These are phyloP conservation scores for Sardina pilchardus DNA, from an alignment of 2,113 vertebrate species.

Conservation along the genomic window DNA sequence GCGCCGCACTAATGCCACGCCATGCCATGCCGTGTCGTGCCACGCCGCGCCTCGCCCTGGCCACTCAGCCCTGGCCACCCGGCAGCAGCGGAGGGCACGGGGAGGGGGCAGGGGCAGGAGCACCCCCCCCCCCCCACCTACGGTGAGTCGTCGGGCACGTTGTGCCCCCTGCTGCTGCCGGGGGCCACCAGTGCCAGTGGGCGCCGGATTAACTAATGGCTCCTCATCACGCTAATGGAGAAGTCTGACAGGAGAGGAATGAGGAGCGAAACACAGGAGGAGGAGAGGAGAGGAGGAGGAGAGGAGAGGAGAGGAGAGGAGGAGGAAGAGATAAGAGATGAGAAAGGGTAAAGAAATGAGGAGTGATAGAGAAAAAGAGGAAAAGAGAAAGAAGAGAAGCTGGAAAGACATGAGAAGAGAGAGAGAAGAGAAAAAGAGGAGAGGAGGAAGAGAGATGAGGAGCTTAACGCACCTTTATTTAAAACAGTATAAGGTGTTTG, in stretches of 20 bases:
- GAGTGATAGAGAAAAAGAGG: background rate
- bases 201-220: conserved; percentile 85
- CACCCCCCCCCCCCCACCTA: conserved; percentile 60
- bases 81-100: background rate
- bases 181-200: conserved; percentile 80
- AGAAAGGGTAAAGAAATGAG: conserved; percentile 25
- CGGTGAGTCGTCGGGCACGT: conserved; percentile 36
- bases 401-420: background rate
- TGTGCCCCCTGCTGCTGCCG: conserved; percentile 82
- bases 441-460: conserved; percentile 61
- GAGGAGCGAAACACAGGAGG: conserved; percentile 41
- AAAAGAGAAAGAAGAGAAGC: background rate
- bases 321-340: conserved; percentile 49
- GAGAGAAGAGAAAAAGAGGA: conserved; percentile 31
- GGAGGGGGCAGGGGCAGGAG: conserved; percentile 59
- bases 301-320: conserved; percentile 13
- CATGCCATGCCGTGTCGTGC: background rate
- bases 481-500: no score
- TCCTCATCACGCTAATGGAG: conserved; percentile 84
- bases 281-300: background rate
- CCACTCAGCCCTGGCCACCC: background rate
- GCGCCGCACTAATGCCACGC: background rate
- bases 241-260: conserved; percentile 77
- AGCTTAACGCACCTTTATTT: no score
- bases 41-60: background rate